These are phyloP conservation scores for Pogonognathellus flavescens DNA, from an alignment of 1,140 invertebrate genomes.

Conservation along the genomic window DNA sequence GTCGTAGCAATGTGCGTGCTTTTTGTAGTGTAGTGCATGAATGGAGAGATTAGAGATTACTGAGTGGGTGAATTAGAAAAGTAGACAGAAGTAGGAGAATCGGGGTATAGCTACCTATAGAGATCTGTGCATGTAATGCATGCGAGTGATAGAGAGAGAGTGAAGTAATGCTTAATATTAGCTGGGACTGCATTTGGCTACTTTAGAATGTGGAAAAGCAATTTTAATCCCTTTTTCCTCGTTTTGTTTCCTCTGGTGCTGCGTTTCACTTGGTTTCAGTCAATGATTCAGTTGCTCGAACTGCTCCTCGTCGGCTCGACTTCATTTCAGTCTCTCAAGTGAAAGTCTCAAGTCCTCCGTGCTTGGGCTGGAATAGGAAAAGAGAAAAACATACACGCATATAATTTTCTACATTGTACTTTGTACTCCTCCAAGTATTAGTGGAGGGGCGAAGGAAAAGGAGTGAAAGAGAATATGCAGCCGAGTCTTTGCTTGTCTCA, in stretches of 20 bases:
- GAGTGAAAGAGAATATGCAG: not conserved
- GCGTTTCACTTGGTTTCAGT: constrained; percentile 23
- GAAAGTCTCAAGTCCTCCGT: not conserved
- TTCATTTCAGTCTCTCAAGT: constrained; percentile 1
- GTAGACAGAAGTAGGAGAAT: not conserved
- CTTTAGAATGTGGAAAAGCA: constrained; percentile 51
- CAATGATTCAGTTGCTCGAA: no score
- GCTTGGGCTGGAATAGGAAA: no score
- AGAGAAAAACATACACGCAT: no score
- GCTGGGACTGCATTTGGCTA: constrained; percentile 9
- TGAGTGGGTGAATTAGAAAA: constrained; percentile 44
- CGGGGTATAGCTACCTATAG: not conserved
- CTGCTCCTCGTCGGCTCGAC: not conserved
- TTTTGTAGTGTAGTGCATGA: no score
- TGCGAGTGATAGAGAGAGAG: not conserved
- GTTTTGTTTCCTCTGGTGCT: constrained; percentile 19
- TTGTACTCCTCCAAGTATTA: not conserved
- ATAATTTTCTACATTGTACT: no score
- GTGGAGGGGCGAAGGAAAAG: not conserved
- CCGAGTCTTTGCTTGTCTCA: not conserved
- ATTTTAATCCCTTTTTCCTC: constrained; percentile 59
- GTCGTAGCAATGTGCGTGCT: not conserved
- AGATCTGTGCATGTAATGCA: not conserved
- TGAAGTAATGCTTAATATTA: not conserved
- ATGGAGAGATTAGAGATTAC: constrained; percentile 30